Evolutionary conservation across 2,888 invertebrate species (phyloP).

Genomic region (Pyrrhia umbra): DNA sequence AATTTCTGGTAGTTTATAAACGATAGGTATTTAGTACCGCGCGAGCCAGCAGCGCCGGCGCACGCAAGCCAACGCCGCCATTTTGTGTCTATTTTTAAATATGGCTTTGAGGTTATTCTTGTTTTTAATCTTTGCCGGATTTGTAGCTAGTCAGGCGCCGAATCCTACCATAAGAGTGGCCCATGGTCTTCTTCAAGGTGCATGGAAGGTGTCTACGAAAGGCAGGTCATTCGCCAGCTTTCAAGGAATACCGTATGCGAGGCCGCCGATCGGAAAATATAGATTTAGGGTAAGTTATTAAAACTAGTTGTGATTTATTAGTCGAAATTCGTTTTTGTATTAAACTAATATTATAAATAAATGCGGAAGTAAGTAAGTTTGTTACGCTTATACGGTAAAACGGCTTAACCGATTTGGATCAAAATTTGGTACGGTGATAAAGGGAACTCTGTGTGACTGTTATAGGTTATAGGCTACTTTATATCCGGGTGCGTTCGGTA

Average conservation of each 20-base stretch:
- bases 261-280: conserved; percentile 91
- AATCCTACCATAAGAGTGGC: conserved; percentile 78
- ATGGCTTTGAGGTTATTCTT: conserved; percentile 67
- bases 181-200: conserved; percentile 79
- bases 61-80: conserved; percentile 14
- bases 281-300: conserved; percentile 88
- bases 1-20: conserved; percentile 12
- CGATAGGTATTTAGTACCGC: conserved; percentile 28
- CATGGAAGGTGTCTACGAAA: conserved; percentile 81
- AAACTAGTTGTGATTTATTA: background rate
- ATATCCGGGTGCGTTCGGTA: no score
- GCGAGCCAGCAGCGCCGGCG: conserved; percentile 30
- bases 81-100: conserved; percentile 11
- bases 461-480: no score
- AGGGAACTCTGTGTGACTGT: no score
- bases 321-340: background rate
- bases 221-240: conserved; percentile 90
- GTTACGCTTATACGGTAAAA: no score
- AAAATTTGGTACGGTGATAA: no score
- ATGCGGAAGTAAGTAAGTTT: no score
- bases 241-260: conserved; percentile 92
- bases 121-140: conserved; percentile 60
- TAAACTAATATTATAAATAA: background rate
- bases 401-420: no score
- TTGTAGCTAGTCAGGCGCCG: conserved; percentile 68